Evolutionary conservation across 2,113 vertebrate genomes (phyloP).

Genomic region (Leiothrix lutea): DNA sequence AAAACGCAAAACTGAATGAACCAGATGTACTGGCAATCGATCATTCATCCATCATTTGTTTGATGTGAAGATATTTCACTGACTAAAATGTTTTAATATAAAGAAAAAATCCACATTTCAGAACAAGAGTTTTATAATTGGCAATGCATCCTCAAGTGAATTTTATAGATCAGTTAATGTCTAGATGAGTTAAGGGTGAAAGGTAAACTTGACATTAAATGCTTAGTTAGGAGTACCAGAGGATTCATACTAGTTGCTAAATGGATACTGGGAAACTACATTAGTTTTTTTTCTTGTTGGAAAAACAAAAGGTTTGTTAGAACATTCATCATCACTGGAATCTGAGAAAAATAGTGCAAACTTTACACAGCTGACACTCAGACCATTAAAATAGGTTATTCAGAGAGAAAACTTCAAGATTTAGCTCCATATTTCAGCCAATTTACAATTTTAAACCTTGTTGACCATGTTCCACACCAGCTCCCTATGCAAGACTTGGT

Average conservation of each 20-base stretch:
- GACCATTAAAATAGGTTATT: neutral
- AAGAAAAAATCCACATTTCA: slow-evolving; percentile 8
- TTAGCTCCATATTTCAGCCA: neutral
- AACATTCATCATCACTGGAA: neutral
- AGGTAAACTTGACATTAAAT: slow-evolving; percentile 67
- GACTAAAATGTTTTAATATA: slow-evolving; percentile 29
- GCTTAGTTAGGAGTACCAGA: slow-evolving; percentile 55
- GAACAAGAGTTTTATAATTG: slow-evolving; percentile 45
- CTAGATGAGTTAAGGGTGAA: slow-evolving; percentile 55
- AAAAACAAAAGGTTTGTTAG: slow-evolving; percentile 43
- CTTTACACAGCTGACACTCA: slow-evolving; percentile 8
- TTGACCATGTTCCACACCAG: neutral
- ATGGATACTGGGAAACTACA: neutral
- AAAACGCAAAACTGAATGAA: neutral
- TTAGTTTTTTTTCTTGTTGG: neutral
- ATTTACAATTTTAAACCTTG: slow-evolving; percentile 20
- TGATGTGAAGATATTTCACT: slow-evolving; percentile 23
- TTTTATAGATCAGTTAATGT: slow-evolving; percentile 67
- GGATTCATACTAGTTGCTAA: slow-evolving; percentile 52
- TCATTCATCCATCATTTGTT: slow-evolving; percentile 25
- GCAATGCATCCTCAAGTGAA: slow-evolving; percentile 48
- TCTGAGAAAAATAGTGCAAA: neutral
- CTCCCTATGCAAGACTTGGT: neutral
- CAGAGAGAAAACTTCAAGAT: neutral
- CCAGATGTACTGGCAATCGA: neutral